These are phyloP conservation scores for Lycorma delicatula DNA, from an alignment of 1,140 invertebrate species.

Conservation along the genomic window DNA sequence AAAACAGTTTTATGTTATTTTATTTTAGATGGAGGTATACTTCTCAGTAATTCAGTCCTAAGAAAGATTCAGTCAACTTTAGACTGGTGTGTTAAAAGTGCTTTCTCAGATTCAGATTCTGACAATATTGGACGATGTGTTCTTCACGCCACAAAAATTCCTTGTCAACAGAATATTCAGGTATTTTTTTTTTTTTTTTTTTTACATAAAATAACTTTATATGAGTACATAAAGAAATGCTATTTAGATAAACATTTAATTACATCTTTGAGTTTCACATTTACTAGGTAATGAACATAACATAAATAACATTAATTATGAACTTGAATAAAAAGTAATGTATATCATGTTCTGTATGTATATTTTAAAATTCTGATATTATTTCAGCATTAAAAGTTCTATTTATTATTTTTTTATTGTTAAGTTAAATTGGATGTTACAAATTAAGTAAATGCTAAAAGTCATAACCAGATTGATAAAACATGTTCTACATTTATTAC, in stretches of 20 bases:
- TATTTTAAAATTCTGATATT: no score
- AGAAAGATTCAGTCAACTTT: conserved; percentile 59
- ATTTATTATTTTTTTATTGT: no score
- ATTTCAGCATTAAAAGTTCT: no score
- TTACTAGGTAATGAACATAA: conserved; percentile 25
- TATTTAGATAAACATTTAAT: no score
- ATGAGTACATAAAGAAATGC: no score
- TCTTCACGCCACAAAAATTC: conserved; percentile 52
- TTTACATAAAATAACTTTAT: no score
- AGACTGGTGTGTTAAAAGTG: conserved; percentile 79
- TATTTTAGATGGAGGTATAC: conserved; percentile 56
- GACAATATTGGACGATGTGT: conserved; percentile 78
- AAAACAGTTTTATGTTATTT: conserved; percentile 14
- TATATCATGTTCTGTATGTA: no score
- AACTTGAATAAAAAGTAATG: no score
- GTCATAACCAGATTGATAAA: no score
- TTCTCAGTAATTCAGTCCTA: conserved; percentile 68
- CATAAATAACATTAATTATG: conserved; percentile 32
- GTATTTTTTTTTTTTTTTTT: conserved; percentile 25
- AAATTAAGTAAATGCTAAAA: no score
- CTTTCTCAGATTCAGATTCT: conserved; percentile 64
- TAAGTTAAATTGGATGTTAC: no score
- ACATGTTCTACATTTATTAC: no score
- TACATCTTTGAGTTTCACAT: background rate
- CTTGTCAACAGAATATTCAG: conserved; percentile 42